Evolutionary conservation across 2,797 vertebrate genomes (phyloP).

Genomic region (Novumbra hubbsi): DNA sequence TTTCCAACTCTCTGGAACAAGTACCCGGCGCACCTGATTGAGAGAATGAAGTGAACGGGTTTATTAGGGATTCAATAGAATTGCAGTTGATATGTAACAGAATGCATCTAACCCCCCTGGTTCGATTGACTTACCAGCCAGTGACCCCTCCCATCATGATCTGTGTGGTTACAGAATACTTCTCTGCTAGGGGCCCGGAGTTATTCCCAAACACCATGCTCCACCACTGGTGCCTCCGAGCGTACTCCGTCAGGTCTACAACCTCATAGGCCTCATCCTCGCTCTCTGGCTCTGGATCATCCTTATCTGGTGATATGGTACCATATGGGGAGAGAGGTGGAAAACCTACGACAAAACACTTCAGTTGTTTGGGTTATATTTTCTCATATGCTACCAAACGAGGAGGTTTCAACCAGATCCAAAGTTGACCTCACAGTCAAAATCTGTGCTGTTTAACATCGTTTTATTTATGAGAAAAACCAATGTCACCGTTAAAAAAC

Average conservation of each 20-base stretch:
- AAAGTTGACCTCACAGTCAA: neutral
- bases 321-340: neutral
- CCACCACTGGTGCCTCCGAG: slow-evolving; percentile 96
- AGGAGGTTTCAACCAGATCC: neutral
- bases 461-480: neutral
- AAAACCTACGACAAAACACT: neutral
- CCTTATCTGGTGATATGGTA: slow-evolving; percentile 46
- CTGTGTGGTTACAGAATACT: slow-evolving; percentile 96
- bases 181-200: slow-evolving; percentile 95
- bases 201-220: slow-evolving; percentile 90
- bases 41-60: neutral
- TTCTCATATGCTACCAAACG: neutral
- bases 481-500: neutral
- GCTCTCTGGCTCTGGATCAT: slow-evolving; percentile 74
- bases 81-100: neutral
- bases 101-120: neutral
- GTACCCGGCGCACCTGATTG: slow-evolving; percentile 94
- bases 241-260: slow-evolving; percentile 92
- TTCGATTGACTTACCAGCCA: slow-evolving; percentile 81
- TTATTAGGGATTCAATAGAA: neutral
- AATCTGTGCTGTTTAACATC: neutral
- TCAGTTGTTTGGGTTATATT: neutral
- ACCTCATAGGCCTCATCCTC: slow-evolving; percentile 97
- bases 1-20: slow-evolving; percentile 98
- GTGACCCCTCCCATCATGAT: slow-evolving; percentile 94